phyloP scores from a whole-genome alignment of 2,888 invertebrate species.

The Helleia helle region DNA sequence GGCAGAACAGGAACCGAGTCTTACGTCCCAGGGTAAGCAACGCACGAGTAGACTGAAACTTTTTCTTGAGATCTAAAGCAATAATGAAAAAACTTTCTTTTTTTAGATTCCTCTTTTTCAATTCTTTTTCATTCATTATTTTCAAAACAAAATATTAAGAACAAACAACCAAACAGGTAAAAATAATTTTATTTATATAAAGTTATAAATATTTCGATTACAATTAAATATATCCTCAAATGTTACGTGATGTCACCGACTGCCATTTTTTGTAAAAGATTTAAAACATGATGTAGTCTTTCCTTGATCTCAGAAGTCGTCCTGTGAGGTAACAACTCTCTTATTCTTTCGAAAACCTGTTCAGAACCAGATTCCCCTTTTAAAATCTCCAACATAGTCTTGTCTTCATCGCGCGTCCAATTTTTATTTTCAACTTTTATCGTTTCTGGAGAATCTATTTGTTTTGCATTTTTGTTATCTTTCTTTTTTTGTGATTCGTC shows the following conservation, averaged over 20 bases:
- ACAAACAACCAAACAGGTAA: constrained; percentile 25
- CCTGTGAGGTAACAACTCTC: constrained; percentile 68
- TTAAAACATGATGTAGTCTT: constrained; percentile 76
- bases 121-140: too few relatives aligned
- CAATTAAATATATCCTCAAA: constrained; percentile 30
- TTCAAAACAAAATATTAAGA: neutral
- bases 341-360: constrained; percentile 74
- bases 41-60: too few relatives aligned
- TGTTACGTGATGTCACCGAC: constrained; percentile 57
- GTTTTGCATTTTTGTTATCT: constrained; percentile 28
- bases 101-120: too few relatives aligned
- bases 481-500: constrained; percentile 32
- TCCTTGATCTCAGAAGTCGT: constrained; percentile 74
- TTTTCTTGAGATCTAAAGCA: too few relatives aligned
- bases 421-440: constrained; percentile 28
- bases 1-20: too few relatives aligned
- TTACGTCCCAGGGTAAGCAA: too few relatives aligned
- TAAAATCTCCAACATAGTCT: constrained; percentile 83
- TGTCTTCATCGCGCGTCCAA: constrained; percentile 90
- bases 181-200: constrained; percentile 44
- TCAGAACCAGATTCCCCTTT: constrained; percentile 80
- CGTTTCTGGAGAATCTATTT: constrained; percentile 28
- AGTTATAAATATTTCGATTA: constrained; percentile 55
- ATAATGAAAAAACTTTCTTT: too few relatives aligned
- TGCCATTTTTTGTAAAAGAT: constrained; percentile 76